Percentiles rank a stretch among this genome's conserved stretches.
phyloP scores from a whole-genome alignment of 2,797 vertebrate species.

The Sebastes miniatus region DNA sequence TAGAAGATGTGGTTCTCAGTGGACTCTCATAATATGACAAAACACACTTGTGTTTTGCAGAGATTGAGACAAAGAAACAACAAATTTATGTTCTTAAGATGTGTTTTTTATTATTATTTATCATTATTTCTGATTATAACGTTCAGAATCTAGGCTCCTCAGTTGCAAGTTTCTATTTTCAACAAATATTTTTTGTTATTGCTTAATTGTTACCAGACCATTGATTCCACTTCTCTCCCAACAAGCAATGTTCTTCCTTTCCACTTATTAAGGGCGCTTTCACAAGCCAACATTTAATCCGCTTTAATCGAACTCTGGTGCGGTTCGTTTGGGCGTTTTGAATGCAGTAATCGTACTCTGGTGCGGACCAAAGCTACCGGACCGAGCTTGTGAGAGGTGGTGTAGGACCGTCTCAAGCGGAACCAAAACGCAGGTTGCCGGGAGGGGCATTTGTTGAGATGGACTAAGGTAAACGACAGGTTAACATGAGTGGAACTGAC shows the following conservation, averaged over 20 bases:
- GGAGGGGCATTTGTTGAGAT: no score
- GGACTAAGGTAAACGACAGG: no score
- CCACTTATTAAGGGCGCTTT: background rate
- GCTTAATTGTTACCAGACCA: background rate
- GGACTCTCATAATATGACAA: background rate
- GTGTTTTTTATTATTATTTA: background rate
- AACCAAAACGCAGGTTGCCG: no score
- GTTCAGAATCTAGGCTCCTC: background rate
- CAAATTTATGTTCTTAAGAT: background rate
- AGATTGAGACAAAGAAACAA: background rate
- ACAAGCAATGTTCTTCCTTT: conserved; percentile 1
- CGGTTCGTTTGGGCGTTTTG: no score
- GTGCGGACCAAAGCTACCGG: no score
- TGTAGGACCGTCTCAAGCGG: no score
- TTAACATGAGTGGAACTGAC: no score
- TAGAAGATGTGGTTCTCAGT: conserved; percentile 1
- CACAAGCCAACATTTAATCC: no score
- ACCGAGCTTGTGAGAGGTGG: rapidly evolving
- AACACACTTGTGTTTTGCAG: background rate
- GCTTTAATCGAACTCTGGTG: no score
- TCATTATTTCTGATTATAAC: background rate
- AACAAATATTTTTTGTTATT: background rate
- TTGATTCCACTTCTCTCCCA: background rate
- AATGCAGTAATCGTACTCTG: no score
- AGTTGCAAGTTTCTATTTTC: background rate